Base-by-base conservation (phyloP, 1,140 invertebrate species). In the Aethina tumida region DNA sequence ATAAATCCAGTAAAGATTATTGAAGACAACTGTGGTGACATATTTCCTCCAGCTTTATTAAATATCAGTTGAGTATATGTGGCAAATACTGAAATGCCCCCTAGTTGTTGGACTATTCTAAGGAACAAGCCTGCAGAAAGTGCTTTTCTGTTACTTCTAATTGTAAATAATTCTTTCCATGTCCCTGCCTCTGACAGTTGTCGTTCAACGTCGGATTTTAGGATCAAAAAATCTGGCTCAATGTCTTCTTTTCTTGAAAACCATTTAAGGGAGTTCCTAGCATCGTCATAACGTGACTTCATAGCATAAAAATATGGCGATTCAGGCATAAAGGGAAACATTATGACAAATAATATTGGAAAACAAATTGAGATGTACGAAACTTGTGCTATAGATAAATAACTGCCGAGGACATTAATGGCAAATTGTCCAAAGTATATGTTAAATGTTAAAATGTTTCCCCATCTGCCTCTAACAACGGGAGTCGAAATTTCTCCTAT, bases 401-500 rank as follows among this genome's bases (percentile, higher is more conserved):
- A 64, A 14, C 66, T 53, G 1, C 75, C 76, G 2, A 72, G 33
- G 6, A 71, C 49, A 20, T 71, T 74, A 24, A 68, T 59, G 5
- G 45, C 16, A 5, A 60, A 29, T 31, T 73, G 67, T 5, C 67
- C 68, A 22, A 75, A 60, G 27, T 65, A 65, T 9, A 65, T 52
- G 13, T 67, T 64, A 4, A 60, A 43, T 1, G 56, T 60, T 67
- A 49, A 68, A 64, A 14, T 67, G 2, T 73, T 55, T 27, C 57
- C 57, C 49, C 53, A 58, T 4, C 36, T 43, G 47, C 84, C 82
- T 10, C 82, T 62, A 1, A 83, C 70, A 39, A 73, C 68, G 43
- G 74, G 60, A 35, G 77, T 69, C 16, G 79, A 65, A 22, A 83
- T 66, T 64, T 79, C 75, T 38, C 73, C 69, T 16, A 80, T 60